These are phyloP conservation scores for Apostichopus parvimensis DNA, from an alignment of 35 echinoderm and acorn worm genomes.

Conservation along the genomic window DNA sequence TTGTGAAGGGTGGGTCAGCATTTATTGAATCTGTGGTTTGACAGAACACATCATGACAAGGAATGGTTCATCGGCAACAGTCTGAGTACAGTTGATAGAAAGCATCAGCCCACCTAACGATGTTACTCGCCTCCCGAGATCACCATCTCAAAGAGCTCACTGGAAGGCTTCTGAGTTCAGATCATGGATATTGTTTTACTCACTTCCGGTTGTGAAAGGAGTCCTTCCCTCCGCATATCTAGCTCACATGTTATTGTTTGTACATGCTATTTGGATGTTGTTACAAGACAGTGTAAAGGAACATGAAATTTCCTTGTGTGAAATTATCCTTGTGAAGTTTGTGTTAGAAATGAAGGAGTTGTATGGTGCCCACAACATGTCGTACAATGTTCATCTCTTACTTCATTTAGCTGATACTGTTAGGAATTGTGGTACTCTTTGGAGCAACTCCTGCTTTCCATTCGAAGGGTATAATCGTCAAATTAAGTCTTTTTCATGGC, in stretches of 20 bases:
- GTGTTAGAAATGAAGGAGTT: not conserved
- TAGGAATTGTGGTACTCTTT: not conserved
- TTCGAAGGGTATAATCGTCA: constrained; percentile 25
- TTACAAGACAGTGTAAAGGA: not conserved
- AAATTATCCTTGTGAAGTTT: constrained; percentile 4
- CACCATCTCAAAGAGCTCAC: constrained; percentile 10
- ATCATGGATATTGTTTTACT: constrained; percentile 29
- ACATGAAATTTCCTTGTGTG: not conserved
- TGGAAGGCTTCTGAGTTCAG: constrained; percentile 39
- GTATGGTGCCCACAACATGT: constrained; percentile 15
- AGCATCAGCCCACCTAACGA: constrained; percentile 1
- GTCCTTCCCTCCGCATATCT: not conserved
- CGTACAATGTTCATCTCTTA: constrained; percentile 10
- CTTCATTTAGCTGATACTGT: constrained; percentile 9
- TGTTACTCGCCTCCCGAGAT: constrained; percentile 27
- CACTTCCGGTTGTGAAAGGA: not conserved
- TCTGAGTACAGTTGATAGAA: not conserved
- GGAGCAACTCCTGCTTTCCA: constrained; percentile 27
- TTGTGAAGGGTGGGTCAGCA: constrained; percentile 16
- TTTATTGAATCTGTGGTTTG: constrained; percentile 31
- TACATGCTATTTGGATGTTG: constrained; percentile 35
- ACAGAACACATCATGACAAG: not conserved
- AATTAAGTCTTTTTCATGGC: constrained; percentile 28
- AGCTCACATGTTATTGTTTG: not conserved
- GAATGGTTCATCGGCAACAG: constrained; percentile 17